A percentile compares a stretch with the other conserved stretches of the same genome.
These are phyloP conservation scores for Microcebus tavaratra DNA, from an alignment of 2,113 vertebrate species.

Conservation along the genomic window DNA sequence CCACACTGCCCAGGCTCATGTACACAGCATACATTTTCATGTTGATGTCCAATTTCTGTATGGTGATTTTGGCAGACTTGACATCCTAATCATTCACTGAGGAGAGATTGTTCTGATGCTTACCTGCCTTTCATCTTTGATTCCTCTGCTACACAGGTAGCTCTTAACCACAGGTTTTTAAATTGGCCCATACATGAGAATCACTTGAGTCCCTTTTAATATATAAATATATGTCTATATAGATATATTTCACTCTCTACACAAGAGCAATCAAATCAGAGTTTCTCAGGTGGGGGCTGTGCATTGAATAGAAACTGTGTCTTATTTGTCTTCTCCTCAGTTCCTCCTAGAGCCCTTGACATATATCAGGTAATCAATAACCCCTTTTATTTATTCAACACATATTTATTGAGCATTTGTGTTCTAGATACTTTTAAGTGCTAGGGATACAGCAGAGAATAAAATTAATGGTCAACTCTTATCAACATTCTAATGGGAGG, in stretches of 20 bases:
- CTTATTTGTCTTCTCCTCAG: not conserved
- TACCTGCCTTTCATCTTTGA: conserved; percentile 12
- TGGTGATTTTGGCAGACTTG: not conserved
- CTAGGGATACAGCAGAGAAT: not conserved
- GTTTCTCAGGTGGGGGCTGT: not conserved
- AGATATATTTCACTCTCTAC: not conserved
- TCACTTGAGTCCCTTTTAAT: conserved; percentile 3
- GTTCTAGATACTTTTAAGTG: not conserved
- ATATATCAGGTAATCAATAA: not conserved
- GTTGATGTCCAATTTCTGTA: not conserved
- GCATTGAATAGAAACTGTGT: not conserved
- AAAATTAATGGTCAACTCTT: conserved; percentile 41
- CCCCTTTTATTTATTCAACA: not conserved
- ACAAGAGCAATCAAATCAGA: not conserved
- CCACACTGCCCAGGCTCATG: not conserved
- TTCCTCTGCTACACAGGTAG: not conserved
- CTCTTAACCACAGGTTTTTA: not conserved
- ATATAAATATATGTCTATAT: not conserved
- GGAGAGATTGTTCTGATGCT: not conserved
- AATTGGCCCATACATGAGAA: not conserved
- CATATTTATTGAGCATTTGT: not conserved
- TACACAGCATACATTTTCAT: not conserved
- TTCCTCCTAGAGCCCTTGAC: not conserved
- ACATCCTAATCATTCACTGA: not conserved
- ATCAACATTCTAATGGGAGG: not conserved